Conservation (phyloP, 2,888 invertebrate genomes). For the Gnatocerus cornutus region DNA sequence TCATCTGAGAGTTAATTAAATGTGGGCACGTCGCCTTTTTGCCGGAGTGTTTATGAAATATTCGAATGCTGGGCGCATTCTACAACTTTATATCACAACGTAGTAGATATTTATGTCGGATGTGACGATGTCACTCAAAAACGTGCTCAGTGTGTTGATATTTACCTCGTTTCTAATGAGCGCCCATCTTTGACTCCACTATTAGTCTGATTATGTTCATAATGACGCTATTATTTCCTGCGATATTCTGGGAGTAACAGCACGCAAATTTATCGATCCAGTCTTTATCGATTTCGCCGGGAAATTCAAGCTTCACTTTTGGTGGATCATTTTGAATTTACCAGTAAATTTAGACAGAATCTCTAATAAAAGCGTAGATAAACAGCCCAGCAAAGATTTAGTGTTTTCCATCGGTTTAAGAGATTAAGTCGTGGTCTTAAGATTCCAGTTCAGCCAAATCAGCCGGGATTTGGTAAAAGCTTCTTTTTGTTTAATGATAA, state of each 20-base stretch:
- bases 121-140: conserved; percentile 55
- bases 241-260: neutral
- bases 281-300: neutral
- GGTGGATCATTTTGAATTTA: neutral
- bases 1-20: conserved; percentile 55
- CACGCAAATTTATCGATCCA: no score
- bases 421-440: no score
- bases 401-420: no score
- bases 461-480: no score
- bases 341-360: neutral
- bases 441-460: no score
- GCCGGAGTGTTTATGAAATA: conserved; percentile 56
- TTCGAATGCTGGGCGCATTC: conserved; percentile 54
- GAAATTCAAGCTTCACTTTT: neutral
- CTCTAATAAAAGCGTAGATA: no score
- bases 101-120: conserved; percentile 54
- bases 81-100: conserved; percentile 55
- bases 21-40: conserved; percentile 53
- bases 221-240: neutral
- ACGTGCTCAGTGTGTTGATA: conserved; percentile 54
- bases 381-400: no score
- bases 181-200: neutral
- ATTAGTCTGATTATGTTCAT: neutral
- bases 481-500: no score
- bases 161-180: conserved; percentile 43